Evolutionary conservation across 1,140 invertebrate genomes (phyloP).

Genomic region (Cryptotermes secundus): DNA sequence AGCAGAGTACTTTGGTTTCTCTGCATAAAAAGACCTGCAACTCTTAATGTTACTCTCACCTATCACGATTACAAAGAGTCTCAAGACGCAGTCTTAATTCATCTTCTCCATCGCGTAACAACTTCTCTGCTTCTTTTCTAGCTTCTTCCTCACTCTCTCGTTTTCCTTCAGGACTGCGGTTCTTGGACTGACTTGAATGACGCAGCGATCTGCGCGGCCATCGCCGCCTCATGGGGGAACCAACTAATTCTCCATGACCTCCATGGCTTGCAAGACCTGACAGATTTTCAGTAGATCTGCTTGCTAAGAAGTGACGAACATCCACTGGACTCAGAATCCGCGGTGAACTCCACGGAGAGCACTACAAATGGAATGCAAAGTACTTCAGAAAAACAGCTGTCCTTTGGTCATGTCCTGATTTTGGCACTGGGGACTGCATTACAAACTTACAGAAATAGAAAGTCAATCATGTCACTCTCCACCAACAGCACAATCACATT

Average conservation of each 20-base stretch:
- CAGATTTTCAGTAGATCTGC: conserved; percentile 54
- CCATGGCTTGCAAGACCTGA: conserved; percentile 39
- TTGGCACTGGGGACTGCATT: no score
- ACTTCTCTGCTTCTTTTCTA: conserved; percentile 43
- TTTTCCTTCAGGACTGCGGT: conserved; percentile 34
- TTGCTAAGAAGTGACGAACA: conserved; percentile 51
- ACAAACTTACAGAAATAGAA: no score
- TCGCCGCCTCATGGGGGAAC: conserved; percentile 45
- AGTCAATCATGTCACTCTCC: no score
- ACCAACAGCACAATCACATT: no score
- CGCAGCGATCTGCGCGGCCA: conserved; percentile 46
- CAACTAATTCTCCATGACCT: conserved; percentile 37
- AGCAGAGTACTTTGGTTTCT: no score
- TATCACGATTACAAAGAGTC: conserved; percentile 41
- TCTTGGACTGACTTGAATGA: conserved; percentile 35
- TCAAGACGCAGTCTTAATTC: conserved; percentile 45
- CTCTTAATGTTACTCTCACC: conserved; percentile 36
- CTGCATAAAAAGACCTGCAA: no score
- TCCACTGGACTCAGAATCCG: conserved; percentile 55
- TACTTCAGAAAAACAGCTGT: no score
- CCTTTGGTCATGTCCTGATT: no score
- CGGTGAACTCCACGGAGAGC: conserved; percentile 56
- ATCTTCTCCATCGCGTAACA: conserved; percentile 44
- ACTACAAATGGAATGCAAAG: not conserved
- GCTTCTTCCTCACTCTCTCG: conserved; percentile 36